Conservation (phyloP, 2,797 vertebrate genomes). For the Neosalanx taihuensis region DNA sequence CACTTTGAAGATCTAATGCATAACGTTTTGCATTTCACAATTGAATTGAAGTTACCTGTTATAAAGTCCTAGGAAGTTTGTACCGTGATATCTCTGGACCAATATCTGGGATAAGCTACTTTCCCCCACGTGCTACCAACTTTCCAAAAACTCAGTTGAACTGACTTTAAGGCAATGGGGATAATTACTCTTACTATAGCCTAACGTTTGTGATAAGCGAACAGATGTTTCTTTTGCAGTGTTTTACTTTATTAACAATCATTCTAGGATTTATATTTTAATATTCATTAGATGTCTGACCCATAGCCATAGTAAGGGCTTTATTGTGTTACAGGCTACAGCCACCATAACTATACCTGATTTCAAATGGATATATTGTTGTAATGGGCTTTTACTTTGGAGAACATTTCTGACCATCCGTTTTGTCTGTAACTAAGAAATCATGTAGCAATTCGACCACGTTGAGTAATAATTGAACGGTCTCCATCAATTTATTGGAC, state of each 20-base stretch:
- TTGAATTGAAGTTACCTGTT: slow-evolving; percentile 14
- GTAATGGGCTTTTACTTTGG: neutral
- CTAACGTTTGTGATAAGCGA: neutral
- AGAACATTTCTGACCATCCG: neutral
- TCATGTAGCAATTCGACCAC: neutral
- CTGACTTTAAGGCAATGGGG: neutral
- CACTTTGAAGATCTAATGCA: slow-evolving; percentile 16
- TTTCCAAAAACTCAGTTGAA: slow-evolving; percentile 39
- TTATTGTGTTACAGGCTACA: neutral
- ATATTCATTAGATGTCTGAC: neutral
- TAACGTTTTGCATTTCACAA: slow-evolving; percentile 25
- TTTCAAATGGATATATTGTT: slow-evolving; percentile 1
- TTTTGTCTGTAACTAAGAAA: neutral
- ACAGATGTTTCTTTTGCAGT: neutral
- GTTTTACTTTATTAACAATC: neutral
- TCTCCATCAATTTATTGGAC: neutral
- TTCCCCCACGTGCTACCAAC: slow-evolving; percentile 65
- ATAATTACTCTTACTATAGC: neutral
- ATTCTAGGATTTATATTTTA: neutral
- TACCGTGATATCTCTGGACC: slow-evolving; percentile 68
- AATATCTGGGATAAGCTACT: slow-evolving; percentile 47
- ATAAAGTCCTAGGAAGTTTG: slow-evolving; percentile 48
- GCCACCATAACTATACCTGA: neutral
- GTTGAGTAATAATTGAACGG: neutral
- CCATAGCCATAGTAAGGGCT: neutral